Evolutionary conservation across 1,140 invertebrate genomes (phyloP), one percentile per base, ranked within the genome.

Genomic region (Tenebrio molitor): DNA sequence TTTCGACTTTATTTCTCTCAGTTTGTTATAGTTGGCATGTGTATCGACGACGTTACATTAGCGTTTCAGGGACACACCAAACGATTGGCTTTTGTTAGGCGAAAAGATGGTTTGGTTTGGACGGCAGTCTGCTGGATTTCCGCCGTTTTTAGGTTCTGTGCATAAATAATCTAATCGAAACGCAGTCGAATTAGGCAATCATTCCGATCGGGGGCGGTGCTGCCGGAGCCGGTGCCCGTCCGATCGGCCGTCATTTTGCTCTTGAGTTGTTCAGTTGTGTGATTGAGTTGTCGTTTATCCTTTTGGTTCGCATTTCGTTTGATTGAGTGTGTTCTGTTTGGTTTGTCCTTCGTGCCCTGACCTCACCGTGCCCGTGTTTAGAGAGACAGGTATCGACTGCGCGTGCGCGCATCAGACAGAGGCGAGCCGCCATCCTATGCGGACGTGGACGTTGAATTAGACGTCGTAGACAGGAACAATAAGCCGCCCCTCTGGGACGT

Each of bases 391-490:
- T 97, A 96, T 89, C 93, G 92, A 83, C 90, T 97, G 86, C 92
- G 91, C 87, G 95, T 97, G 85, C 92, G 93, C 85, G 95, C 95
- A 84, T 94, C 92, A 82, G 95, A 97, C 90, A 90, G 91, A 87
- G 95, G 95, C 84, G 90, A 88, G 84, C 91, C 92, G 84, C 91
- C 92, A 84, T 93, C 93, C 83, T 91, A 89, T 86, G 95, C 95
- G 85, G 93, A 96, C 87, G 95, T 97, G 86, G 95, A 97, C 87
- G 94, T 97, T 88, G 93, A 95, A 86, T 93, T 97, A 91, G 95
- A 96, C 89, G 95, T 97, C 87, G 95, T 97, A 88, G 95, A 97
- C 91, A 93, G 94, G 87, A 96, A 96, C 91, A 97, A 96, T 92
- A 97, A 97, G 90, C 95, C 95, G 84, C 95, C 95, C 85, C 89